Evolutionary conservation across 2,888 invertebrate genomes (phyloP).

Genomic region (Ceratothoa steindachneri): DNA sequence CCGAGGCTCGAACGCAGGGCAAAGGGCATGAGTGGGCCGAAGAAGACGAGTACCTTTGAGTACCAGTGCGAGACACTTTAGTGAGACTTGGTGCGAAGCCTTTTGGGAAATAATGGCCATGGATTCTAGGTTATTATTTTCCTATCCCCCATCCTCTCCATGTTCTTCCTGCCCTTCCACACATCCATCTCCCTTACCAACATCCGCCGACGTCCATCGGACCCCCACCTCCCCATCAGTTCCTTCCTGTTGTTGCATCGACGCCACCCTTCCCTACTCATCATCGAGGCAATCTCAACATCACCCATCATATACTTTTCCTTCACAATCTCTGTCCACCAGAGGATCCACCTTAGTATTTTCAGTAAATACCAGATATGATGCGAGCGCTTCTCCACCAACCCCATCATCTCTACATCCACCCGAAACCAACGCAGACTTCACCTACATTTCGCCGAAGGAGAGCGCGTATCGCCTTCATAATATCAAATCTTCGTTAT

Average conservation of each 20-base stretch:
- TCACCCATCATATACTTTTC: background rate
- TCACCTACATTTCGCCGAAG: background rate
- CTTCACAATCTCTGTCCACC: background rate
- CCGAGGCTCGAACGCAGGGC: slow-evolving; percentile 1
- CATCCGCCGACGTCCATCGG: background rate
- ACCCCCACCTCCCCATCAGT: background rate
- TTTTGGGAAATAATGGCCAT: slow-evolving; percentile 2
- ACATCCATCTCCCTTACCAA: background rate
- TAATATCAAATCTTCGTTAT: background rate
- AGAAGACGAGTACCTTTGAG: background rate
- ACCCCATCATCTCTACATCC: background rate
- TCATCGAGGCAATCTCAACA: background rate
- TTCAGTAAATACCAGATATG: background rate
- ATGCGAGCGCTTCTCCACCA: background rate
- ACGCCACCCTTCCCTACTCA: background rate
- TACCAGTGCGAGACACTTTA: slow-evolving; percentile 12
- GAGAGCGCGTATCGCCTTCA: background rate
- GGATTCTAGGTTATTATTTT: slow-evolving; percentile 5
- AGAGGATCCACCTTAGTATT: no score
- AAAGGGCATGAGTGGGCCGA: slow-evolving; percentile 6
- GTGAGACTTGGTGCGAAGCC: slow-evolving; percentile 4
- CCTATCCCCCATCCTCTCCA: background rate
- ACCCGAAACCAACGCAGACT: background rate
- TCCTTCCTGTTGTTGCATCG: background rate
- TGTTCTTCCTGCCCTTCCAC: background rate